A percentile compares a stretch with the other conserved stretches of the same genome.
Evolutionary conservation across 1,140 invertebrate species (phyloP).

Genomic region (Drosophila chauvacae): DNA sequence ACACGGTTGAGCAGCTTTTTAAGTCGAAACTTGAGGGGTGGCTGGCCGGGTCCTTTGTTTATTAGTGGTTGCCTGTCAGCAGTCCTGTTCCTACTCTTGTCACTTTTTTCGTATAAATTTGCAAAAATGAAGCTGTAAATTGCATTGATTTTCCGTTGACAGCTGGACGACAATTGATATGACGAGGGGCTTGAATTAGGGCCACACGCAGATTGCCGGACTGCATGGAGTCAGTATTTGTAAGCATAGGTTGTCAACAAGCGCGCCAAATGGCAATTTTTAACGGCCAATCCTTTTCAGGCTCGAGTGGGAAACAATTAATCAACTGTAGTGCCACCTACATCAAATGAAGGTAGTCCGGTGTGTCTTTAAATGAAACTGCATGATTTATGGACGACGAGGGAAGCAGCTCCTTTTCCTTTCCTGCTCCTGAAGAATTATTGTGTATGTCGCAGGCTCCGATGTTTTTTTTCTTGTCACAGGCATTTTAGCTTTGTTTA

Average conservation of each 20-base stretch:
- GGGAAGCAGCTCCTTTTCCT: slow-evolving; percentile 25
- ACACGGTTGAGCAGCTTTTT: slow-evolving; percentile 73
- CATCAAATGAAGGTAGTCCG: slow-evolving; percentile 35
- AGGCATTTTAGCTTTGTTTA: slow-evolving; percentile 68
- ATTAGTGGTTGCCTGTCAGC: slow-evolving; percentile 63
- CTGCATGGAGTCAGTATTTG: slow-evolving; percentile 2
- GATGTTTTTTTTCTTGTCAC: slow-evolving; percentile 52
- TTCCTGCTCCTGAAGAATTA: slow-evolving; percentile 30
- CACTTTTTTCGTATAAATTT: slow-evolving; percentile 63
- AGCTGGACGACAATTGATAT: slow-evolving; percentile 72
- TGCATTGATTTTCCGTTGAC: slow-evolving; percentile 78
- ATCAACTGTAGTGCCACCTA: slow-evolving; percentile 67
- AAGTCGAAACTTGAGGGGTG: slow-evolving; percentile 68
- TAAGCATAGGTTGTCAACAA: slow-evolving; percentile 65
- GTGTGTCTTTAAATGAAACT: slow-evolving; percentile 72
- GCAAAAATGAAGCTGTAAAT: slow-evolving; percentile 81
- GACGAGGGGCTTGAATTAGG: slow-evolving; percentile 33
- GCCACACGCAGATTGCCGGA: slow-evolving; percentile 53
- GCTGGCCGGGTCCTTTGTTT: slow-evolving; percentile 51
- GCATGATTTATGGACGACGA: slow-evolving; percentile 65
- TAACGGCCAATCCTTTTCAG: slow-evolving; percentile 70
- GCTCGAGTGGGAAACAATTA: slow-evolving; percentile 52
- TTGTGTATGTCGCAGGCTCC: slow-evolving; percentile 41
- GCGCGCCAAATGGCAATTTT: slow-evolving; percentile 72
- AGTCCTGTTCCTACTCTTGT: slow-evolving; percentile 32